Percentiles rank a stretch among this genome's conserved stretches.
These are phyloP conservation scores for Caenorhabditis briggsae DNA, from an alignment of 1,140 invertebrate species.

Conservation along the genomic window DNA sequence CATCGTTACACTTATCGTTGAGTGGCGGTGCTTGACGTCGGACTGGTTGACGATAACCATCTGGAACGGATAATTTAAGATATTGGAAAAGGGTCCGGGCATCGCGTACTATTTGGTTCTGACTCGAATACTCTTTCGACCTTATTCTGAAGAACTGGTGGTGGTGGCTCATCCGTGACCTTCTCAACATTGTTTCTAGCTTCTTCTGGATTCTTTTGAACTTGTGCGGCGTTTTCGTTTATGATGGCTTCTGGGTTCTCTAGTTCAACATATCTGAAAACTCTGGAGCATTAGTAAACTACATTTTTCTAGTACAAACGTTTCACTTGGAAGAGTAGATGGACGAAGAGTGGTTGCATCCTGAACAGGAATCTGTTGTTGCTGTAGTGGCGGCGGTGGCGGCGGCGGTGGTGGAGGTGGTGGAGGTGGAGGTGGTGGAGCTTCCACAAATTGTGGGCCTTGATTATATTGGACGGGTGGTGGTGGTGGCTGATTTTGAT, in stretches of 20 bases:
- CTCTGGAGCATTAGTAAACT: too few species aligned
- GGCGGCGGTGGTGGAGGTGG: slow-evolving; percentile 41
- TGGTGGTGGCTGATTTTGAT: slow-evolving; percentile 13
- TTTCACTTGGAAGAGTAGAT: slow-evolving; percentile 58
- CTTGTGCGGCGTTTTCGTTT: neutral
- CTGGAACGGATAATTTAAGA: slow-evolving; percentile 20
- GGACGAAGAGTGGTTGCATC: slow-evolving; percentile 54
- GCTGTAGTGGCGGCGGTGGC: neutral
- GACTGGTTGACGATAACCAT: slow-evolving; percentile 57
- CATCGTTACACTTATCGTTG: slow-evolving; percentile 43
- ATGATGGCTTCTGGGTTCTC: slow-evolving; percentile 52
- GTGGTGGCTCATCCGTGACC: neutral
- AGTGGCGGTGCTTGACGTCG: slow-evolving; percentile 30
- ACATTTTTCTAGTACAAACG: neutral
- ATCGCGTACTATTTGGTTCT: slow-evolving; percentile 55
- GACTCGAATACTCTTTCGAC: slow-evolving; percentile 37
- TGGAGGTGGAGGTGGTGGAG: slow-evolving; percentile 14
- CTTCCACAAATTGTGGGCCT: neutral
- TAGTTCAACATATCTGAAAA: slow-evolving; percentile 56
- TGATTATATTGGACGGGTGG: slow-evolving; percentile 25
- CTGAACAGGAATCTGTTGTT: neutral
- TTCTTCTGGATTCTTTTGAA: slow-evolving; percentile 16
- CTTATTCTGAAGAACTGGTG: slow-evolving; percentile 15
- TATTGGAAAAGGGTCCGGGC: too few species aligned
- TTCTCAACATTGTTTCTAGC: neutral